Evolutionary conservation across 2,888 invertebrate species (phyloP).

Genomic region (Lamellibrachia columna): DNA sequence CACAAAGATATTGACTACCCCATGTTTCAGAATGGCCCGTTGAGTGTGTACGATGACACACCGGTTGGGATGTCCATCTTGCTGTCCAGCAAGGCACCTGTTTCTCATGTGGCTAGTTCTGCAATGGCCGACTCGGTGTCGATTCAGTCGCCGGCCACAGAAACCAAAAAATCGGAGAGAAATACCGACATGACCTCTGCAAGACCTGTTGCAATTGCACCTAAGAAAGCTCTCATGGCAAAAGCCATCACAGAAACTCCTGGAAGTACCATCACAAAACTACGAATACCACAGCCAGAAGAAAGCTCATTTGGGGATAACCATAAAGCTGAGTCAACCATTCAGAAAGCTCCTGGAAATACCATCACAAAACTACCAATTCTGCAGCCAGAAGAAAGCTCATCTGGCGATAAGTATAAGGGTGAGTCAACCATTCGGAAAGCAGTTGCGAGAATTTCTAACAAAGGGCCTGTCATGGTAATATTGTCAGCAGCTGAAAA

Average conservation of each 20-base stretch:
- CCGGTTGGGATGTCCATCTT: constrained; percentile 30
- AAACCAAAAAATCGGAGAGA: neutral
- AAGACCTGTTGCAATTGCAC: neutral
- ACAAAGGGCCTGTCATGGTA: constrained; percentile 6
- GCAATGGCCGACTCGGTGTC: neutral
- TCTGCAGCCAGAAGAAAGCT: too few species aligned
- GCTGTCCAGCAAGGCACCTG: constrained; percentile 4
- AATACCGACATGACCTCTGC: neutral
- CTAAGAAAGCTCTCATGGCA: neutral
- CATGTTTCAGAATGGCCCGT: constrained; percentile 62
- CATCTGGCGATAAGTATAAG: neutral
- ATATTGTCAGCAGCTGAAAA: constrained; percentile 11
- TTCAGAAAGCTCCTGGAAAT: too few species aligned
- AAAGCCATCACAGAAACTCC: neutral
- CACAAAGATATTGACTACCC: constrained; percentile 62
- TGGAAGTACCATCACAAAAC: neutral
- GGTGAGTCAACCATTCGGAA: neutral
- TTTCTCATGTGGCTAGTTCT: neutral
- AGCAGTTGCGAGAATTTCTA: neutral
- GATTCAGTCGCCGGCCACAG: too few species aligned
- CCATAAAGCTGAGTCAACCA: too few species aligned
- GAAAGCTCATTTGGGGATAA: too few species aligned
- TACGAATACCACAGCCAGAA: too few species aligned
- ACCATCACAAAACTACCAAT: too few species aligned
- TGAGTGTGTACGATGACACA: constrained; percentile 56